These are phyloP conservation scores for Platyscapa corneri DNA, from an alignment of 1,140 invertebrate genomes.

Conservation along the genomic window DNA sequence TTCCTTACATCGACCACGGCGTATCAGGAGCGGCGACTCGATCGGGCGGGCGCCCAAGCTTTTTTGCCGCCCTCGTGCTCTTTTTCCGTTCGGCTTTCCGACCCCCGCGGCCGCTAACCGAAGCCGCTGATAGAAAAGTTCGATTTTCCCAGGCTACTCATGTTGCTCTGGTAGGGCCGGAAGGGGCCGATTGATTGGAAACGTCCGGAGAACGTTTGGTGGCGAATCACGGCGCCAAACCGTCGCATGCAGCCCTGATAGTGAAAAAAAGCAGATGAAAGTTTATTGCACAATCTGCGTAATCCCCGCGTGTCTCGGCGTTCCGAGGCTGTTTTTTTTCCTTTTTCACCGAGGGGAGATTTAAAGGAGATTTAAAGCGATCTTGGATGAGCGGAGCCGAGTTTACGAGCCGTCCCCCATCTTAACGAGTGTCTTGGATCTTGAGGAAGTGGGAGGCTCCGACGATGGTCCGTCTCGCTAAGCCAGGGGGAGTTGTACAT, in stretches of 20 bases:
- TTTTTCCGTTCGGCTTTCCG: constrained; percentile 18
- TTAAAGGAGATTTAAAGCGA: too few relatives aligned
- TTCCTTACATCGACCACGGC: constrained; percentile 53
- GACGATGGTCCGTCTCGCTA: too few relatives aligned
- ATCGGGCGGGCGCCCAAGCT: constrained; percentile 34
- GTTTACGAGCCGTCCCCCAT: too few relatives aligned
- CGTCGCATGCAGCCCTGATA: constrained; percentile 32
- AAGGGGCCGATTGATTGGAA: constrained; percentile 76
- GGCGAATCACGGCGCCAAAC: not conserved
- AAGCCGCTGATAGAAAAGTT: constrained; percentile 71
- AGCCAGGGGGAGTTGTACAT: too few relatives aligned
- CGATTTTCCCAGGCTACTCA: constrained; percentile 71
- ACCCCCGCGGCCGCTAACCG: constrained; percentile 42
- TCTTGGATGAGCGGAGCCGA: too few relatives aligned
- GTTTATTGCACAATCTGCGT: constrained; percentile 10
- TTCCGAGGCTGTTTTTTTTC: not conserved
- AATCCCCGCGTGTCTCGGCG: not conserved
- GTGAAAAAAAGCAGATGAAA: constrained; percentile 41
- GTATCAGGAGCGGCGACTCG: constrained; percentile 65
- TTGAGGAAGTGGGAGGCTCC: too few relatives aligned
- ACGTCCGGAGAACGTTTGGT: constrained; percentile 52
- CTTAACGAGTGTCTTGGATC: too few relatives aligned
- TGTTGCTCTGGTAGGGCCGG: constrained; percentile 73
- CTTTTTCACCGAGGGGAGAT: not conserved
- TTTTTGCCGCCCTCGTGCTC: not conserved